Evolutionary conservation across 53 echinoderm and acorn worm genomes (phyloP).

Genomic region (Echinometra lucunter): DNA sequence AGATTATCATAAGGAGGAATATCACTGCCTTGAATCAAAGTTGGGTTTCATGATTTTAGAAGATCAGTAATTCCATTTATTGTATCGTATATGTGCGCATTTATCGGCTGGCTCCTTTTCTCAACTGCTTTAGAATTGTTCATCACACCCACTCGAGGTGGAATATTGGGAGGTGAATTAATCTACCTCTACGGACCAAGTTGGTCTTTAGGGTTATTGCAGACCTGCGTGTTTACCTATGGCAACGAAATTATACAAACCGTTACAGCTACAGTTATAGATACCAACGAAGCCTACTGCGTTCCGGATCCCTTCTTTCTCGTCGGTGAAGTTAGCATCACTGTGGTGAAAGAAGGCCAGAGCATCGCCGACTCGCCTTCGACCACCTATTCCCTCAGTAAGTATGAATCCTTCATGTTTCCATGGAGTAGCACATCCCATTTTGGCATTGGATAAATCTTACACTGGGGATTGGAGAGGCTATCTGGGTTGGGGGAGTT

Average conservation of each 20-base stretch:
- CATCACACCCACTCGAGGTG: constrained; percentile 66
- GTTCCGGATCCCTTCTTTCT: constrained; percentile 90
- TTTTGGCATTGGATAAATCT: too few relatives aligned
- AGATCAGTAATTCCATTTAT: too few relatives aligned
- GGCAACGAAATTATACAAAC: constrained; percentile 68
- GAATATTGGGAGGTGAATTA: constrained; percentile 81
- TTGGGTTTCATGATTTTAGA: too few relatives aligned
- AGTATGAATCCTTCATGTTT: too few relatives aligned
- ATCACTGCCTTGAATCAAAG: too few relatives aligned
- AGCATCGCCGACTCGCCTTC: not conserved
- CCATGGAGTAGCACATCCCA: too few relatives aligned
- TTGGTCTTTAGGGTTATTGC: not conserved
- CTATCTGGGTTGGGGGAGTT: too few relatives aligned
- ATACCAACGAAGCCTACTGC: constrained; percentile 73
- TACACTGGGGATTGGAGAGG: too few relatives aligned
- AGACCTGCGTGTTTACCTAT: constrained; percentile 67
- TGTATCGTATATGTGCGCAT: too few relatives aligned
- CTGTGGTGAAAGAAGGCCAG: not conserved
- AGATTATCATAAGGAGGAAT: too few relatives aligned
- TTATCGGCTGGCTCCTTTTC: too few relatives aligned
- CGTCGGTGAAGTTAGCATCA: constrained; percentile 74
- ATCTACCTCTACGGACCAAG: constrained; percentile 80
- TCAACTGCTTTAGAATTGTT: too few relatives aligned
- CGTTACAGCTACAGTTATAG: constrained; percentile 47
- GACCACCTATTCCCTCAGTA: constrained; percentile 32